Percentiles rank a stretch among this genome's conserved stretches.
phyloP scores from a whole-genome alignment of 23 tunicate genomes.

The Diplosoma virens region DNA sequence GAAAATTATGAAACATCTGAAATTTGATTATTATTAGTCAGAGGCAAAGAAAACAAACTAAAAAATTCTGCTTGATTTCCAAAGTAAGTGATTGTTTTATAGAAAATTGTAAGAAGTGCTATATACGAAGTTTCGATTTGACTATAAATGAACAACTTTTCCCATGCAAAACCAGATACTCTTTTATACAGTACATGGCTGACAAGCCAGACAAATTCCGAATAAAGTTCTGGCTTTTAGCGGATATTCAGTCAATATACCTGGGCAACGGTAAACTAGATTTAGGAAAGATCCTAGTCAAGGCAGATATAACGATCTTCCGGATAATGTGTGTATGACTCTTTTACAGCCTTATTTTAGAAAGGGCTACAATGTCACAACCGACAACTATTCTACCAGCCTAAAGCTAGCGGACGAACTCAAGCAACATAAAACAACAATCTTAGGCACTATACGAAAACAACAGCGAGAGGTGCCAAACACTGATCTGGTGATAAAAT shows the following conservation, averaged over 20 bases:
- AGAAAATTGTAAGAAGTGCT: slow-evolving; percentile 4
- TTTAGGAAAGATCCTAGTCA: slow-evolving; percentile 18
- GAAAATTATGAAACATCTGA: slow-evolving; percentile 17
- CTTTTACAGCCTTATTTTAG: slow-evolving; percentile 18
- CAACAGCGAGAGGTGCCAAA: slow-evolving; percentile 26
- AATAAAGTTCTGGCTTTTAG: not conserved
- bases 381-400: slow-evolving; percentile 29
- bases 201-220: not conserved
- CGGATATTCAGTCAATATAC: not conserved
- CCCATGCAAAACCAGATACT: not conserved
- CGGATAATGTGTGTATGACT: slow-evolving; percentile 16
- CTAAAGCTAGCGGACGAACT: slow-evolving; percentile 24
- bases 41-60: not conserved
- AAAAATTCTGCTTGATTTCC: not conserved
- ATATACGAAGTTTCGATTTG: slow-evolving; percentile 7
- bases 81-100: not conserved
- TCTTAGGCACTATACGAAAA: slow-evolving; percentile 25
- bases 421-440: slow-evolving; percentile 11
- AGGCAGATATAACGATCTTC: slow-evolving; percentile 27
- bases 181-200: not conserved
- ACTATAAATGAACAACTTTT: slow-evolving; percentile 4
- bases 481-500: too few relatives aligned
- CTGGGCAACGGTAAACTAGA: not conserved
- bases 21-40: not conserved
- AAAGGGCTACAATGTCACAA: slow-evolving; percentile 24